Percentiles rank a stretch among this genome's conserved stretches.
These are phyloP conservation scores for Aphrocallistes beatrix DNA, from an alignment of 37 sponge, comb jelly and placozoan genomes.

Conservation along the genomic window DNA sequence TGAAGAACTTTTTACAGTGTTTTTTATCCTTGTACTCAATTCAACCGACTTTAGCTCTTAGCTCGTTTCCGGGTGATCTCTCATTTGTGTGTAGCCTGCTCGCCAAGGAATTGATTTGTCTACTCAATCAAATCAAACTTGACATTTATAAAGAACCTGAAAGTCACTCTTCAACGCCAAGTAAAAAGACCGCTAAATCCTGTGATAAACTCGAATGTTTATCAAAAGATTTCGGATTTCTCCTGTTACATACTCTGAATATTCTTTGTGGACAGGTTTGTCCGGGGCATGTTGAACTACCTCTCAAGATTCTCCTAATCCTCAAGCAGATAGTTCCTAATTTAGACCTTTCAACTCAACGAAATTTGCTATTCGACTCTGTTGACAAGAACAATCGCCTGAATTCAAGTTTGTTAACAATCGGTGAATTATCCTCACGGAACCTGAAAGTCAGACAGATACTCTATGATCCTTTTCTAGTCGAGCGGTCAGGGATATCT, in stretches of 20 bases:
- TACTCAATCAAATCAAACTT: neutral
- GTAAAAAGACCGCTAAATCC: neutral
- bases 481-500: neutral
- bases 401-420: neutral
- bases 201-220: neutral
- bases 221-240: neutral
- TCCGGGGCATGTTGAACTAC: neutral
- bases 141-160: conserved; percentile 17
- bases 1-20: neutral
- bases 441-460: neutral
- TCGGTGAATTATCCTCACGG: neutral
- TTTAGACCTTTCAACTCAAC: neutral
- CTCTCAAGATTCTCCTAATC: conserved; percentile 13
- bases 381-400: neutral
- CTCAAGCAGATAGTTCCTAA: conserved; percentile 10
- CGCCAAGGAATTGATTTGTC: neutral
- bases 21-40: neutral
- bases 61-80: neutral
- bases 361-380: neutral
- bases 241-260: neutral
- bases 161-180: neutral
- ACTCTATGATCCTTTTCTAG: neutral
- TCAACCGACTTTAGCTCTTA: neutral
- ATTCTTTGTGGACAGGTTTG: conserved; percentile 3
- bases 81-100: neutral